phyloP scores from a whole-genome alignment of 1,140 invertebrate species.

The Brachionus sp. region DNA sequence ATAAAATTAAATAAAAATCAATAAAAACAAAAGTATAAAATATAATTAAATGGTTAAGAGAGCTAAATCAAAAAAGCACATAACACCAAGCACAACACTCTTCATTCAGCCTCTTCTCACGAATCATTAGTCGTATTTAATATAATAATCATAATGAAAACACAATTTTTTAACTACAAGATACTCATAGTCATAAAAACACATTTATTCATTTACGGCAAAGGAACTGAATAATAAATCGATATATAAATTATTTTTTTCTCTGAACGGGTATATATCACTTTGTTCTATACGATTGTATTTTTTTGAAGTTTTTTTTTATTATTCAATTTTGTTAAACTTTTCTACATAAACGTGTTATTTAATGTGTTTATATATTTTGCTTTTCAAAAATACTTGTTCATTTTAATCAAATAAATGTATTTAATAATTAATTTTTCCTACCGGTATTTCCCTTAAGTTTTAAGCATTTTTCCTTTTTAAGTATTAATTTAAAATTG shows the following conservation, averaged over 20 bases:
- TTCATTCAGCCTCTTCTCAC: not conserved
- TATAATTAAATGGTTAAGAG: not conserved
- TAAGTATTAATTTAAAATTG: not conserved
- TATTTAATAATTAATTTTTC: not conserved
- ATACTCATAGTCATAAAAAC: not conserved
- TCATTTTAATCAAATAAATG: not conserved
- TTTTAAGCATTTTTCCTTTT: not conserved
- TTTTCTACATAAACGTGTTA: not conserved
- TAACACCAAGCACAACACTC: not conserved
- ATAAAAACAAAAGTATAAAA: constrained; percentile 12
- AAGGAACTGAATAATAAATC: not conserved
- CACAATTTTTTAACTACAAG: not conserved
- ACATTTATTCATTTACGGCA: not conserved
- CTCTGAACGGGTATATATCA: not conserved
- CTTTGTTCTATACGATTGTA: not conserved
- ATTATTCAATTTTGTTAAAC: not conserved
- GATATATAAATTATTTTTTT: not conserved
- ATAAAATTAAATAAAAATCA: constrained; percentile 8
- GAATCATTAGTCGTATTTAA: not conserved
- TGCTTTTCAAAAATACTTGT: not conserved
- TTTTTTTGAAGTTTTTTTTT: not conserved
- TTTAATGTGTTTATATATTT: not conserved
- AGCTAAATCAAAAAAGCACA: not conserved
- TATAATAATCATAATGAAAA: not conserved
- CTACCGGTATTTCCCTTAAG: not conserved